Conservation (phyloP, 2,888 invertebrate species). For the Cotesia congregata region DNA sequence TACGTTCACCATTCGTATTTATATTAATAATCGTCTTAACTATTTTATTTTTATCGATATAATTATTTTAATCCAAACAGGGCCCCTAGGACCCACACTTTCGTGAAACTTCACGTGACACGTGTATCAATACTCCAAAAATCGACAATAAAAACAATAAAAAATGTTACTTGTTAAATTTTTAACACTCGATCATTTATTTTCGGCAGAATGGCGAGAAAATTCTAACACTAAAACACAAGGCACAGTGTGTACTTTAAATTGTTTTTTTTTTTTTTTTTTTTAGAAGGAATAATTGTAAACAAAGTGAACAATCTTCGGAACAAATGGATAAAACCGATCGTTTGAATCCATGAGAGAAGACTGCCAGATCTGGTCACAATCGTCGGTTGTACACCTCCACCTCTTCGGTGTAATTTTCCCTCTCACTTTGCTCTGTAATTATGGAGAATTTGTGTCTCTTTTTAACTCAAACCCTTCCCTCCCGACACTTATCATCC, state of each 20-base stretch:
- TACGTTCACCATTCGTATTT: slow-evolving; percentile 38
- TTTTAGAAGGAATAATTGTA: not conserved
- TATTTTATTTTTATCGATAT: not conserved
- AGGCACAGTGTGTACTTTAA: too few relatives aligned
- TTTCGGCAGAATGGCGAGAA: not conserved
- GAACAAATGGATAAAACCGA: slow-evolving; percentile 33
- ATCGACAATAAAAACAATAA: not conserved
- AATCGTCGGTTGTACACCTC: slow-evolving; percentile 47
- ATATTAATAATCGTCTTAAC: not conserved
- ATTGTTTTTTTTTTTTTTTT: not conserved
- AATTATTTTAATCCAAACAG: slow-evolving; percentile 35
- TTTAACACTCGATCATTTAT: not conserved
- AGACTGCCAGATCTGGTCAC: slow-evolving; percentile 56
- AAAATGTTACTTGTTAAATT: not conserved
- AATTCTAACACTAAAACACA: not conserved
- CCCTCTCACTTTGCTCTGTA: slow-evolving; percentile 5
- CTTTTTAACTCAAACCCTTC: slow-evolving; percentile 13
- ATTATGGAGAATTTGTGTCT: not conserved
- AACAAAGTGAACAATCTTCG: not conserved
- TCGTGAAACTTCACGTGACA: slow-evolving; percentile 1
- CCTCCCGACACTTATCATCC: slow-evolving; percentile 16
- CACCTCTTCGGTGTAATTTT: slow-evolving; percentile 25
- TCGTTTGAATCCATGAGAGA: slow-evolving; percentile 53
- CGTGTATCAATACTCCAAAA: not conserved
- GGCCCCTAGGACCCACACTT: slow-evolving; percentile 48